Base-by-base conservation (phyloP, 2,797 vertebrate genomes). In the Micromesistius poutassou region DNA sequence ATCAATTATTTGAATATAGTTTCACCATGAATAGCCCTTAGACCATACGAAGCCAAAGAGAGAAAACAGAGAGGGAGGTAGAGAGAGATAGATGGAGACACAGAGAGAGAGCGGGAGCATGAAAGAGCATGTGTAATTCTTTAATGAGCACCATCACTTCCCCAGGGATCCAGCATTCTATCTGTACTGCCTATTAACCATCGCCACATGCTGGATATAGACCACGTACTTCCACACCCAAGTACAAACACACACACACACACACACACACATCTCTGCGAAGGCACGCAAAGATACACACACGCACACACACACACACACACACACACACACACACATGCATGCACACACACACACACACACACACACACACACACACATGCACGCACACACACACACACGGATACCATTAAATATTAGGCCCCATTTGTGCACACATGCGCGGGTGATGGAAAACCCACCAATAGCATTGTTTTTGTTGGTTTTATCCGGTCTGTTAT, bases 141-240 rank as follows among this genome's bases (percentile, higher is more conserved):
- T 88, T 88, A 90, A 89, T 91, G 88, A 91, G 84, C 85, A 68
- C n/a, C 71, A 78, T 79, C 78, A 76, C 77, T 79, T 31, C 70
- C 83, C 85, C 81, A 35, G 82, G 81, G 85, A 85, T 81, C 80
- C 77, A 81, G 85, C 81, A 81, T 82, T 80, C 50, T 78, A 84
- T 76, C 80, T 80, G 80, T 66, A 28, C 84, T 83, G 82, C 87
- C 83, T 90, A 84, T 88, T 87, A 88, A 85, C 78, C 75, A 76
- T 55, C 30, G 73, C 72, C 79, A 78, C 81, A 83, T 83, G 78
- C 80, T 80, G 75, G 13, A 31, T 16, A 71, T 9, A 70, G n/a
- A 70, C 66, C 25, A n/a, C 25, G 19, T 55, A 4, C 46, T 55
- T 3, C 62, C 35, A 28, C 68, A 71, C 19, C 14, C 66, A 30